Conservation (phyloP, 23 tunicate genomes). For the Halocynthia roretzi region DNA sequence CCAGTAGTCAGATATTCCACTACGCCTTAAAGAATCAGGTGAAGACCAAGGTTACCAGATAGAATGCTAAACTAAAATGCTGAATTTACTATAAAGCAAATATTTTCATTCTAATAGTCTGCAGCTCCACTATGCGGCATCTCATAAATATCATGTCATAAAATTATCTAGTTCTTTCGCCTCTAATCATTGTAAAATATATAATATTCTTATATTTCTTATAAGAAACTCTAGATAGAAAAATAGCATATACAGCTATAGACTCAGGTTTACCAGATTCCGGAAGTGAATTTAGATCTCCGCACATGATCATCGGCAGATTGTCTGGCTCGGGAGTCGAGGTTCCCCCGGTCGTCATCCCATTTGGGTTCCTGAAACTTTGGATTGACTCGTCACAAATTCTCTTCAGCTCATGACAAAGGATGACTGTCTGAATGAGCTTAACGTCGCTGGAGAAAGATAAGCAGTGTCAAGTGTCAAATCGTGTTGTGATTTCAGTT, state of each 20-base stretch:
- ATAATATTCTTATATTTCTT: too few species aligned
- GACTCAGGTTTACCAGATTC: slow-evolving; percentile 48
- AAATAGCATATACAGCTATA: background rate
- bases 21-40: slow-evolving; percentile 43
- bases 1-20: slow-evolving; percentile 86
- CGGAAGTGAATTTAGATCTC: slow-evolving; percentile 96
- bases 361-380: slow-evolving; percentile 51
- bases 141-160: too few species aligned
- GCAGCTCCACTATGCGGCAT: too few species aligned
- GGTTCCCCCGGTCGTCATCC: slow-evolving; percentile 26
- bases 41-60: background rate
- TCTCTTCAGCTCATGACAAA: slow-evolving; percentile 82
- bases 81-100: too few species aligned
- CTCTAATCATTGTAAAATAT: too few species aligned
- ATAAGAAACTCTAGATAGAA: background rate
- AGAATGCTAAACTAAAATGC: background rate
- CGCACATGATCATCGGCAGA: slow-evolving; percentile 93
- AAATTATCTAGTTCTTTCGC: too few species aligned
- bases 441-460: slow-evolving; percentile 77
- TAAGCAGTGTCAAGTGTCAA: background rate
- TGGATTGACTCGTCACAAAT: slow-evolving; percentile 77
- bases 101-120: too few species aligned
- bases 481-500: background rate
- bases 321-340: slow-evolving; percentile 48
- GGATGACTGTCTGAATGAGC: slow-evolving; percentile 89